Base-by-base conservation (phyloP, 2,113 vertebrate species). In the Perca fluviatilis region DNA sequence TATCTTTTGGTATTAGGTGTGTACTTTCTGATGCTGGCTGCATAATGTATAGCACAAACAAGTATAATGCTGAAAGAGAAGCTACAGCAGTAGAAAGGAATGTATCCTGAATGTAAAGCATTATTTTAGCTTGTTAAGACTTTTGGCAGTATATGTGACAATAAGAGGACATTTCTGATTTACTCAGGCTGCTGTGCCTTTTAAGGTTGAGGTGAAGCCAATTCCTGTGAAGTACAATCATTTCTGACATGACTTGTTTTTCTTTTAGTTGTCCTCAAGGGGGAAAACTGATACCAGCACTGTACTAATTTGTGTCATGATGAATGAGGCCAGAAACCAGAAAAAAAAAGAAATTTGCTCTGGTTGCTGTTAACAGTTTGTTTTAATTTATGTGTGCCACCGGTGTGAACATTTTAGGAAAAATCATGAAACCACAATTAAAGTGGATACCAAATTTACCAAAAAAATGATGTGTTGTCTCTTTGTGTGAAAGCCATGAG, bases 151-250 rank as follows among this genome's bases (percentile, higher is more conserved):
- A 7, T 13, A 43, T 9, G 16, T 76, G 64, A 73, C 11, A 36
- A 50, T 62, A 47, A 62, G 79, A 79, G 14, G 70, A 69, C 10
- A 53, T 74, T 68, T 89, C 49, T 88, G 62, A 85, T 79, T 86
- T 68, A 49, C 80, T 67, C 82, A 36, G 69, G 78, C 81, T 85
- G 78, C 84, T 68, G 89, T 92, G 92, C 88, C 92, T 92, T 93
- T 82, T 67, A 16, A 86, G 80, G 66, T 80, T 33, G 74, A 83
- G 18, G 36, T 75, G 40, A 57, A 85, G 68, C 56, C 80, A 86
- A 83, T 88, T 87, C 79, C 30, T 94, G 93, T 95, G 94, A 96
- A 89, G 93, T 93, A 94, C 94, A 95, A 95, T 95, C 94, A 93
- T 90, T 86, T 93, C 82, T 77, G 57, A 85, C 53, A 40, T 72